Base-by-base conservation (phyloP, 2,797 vertebrate species). In the Pangasius larnaudii region DNA sequence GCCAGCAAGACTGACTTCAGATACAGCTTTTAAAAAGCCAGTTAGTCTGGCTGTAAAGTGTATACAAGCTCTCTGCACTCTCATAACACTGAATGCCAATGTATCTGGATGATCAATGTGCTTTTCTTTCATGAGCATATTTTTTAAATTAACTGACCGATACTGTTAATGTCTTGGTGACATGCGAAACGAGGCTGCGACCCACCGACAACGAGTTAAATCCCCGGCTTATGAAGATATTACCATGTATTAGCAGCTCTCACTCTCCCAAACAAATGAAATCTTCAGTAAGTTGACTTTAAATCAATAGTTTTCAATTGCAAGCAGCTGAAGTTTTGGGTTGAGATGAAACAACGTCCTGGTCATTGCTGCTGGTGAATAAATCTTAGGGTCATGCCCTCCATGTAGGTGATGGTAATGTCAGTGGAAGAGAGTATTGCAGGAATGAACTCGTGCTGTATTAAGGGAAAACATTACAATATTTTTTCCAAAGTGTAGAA, bases 271-370 rank as follows among this genome's bases (percentile, higher is more conserved):
- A 97, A 97, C 96, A 97, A 97, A 97, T 97, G 96, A 97, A 97
- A 97, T 96, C 96, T 96, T 96, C 96, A 96, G 96, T 96, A 97
- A 97, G 94, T 94, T 97, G 96, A 97, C 97, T 97, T 97, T 96
- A 97, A 97, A 97, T 97, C 97, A 96, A 97, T 97, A 97, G 95
- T 97, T 97, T 97, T 89, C 96, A 97, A 97, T 97, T 97, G 97
- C 96, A 96, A 96, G 96, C 96, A 95, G 96, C 95, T 95, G 96
- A 96, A 71, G 96, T 96, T 89, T 96, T 96, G 97, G 96, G 77
- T 63, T 18, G 24, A 87, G 89, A 63, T 87, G 65, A 89, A 91
- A 91, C 89, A 84, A 69, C 59, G 88, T 49, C 69, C 22, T 51
- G 71, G 87, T 74, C 91, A 58, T 82, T 89, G 85, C 51, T 19